Evolutionary conservation across 2,888 invertebrate species (phyloP), one percentile per base, ranked within the genome.

Genomic region (Papilio gigon): DNA sequence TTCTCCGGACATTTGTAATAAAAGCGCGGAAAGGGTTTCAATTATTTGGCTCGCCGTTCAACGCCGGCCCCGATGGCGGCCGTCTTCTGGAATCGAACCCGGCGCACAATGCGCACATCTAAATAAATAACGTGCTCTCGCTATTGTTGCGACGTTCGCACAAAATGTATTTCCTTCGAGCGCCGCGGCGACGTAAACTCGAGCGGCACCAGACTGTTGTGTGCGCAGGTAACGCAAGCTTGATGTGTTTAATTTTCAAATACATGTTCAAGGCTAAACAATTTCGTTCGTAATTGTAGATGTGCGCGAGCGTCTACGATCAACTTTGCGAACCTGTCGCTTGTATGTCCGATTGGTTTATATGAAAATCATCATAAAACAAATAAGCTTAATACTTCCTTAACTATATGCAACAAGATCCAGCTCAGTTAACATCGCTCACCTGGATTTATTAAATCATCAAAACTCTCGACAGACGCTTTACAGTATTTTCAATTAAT

Each of bases 41-140:
- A 88, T 88, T 86, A 88, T 88, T 87, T 84, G 81, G 82, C 84
- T 84, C 85, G 85, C 82, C 82, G 83, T 80, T 86, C 83, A 78
- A 78, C 77, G 74, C 74, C 27, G 30, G 78, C 77, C 78, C 80
- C 82, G 83, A 87, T 89, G 87, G 85, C 81, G 85, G 81, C 83
- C 84, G 83, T 83, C 85, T 84, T 79, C 80, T 78, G 81, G 84
- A 85, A 84, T 86, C 84, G 84, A 85, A 85, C 83, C 80, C 79
- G 76, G 42, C 76, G 73, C 80, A 83, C 88, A 88, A 87, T 84
- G 80, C 84, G 86, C 88, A 88, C 86, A 86, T 88, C 85, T 87
- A 88, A 89, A 89, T 88, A 89, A 90, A 90, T 89, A 90, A 88
- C 87, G 83, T 80, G 84, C 85, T 84, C 86, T 82, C 78, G 84